Evolutionary conservation across 2,888 invertebrate genomes (phyloP).

Genomic region (Dromius quadrimaculatus): DNA sequence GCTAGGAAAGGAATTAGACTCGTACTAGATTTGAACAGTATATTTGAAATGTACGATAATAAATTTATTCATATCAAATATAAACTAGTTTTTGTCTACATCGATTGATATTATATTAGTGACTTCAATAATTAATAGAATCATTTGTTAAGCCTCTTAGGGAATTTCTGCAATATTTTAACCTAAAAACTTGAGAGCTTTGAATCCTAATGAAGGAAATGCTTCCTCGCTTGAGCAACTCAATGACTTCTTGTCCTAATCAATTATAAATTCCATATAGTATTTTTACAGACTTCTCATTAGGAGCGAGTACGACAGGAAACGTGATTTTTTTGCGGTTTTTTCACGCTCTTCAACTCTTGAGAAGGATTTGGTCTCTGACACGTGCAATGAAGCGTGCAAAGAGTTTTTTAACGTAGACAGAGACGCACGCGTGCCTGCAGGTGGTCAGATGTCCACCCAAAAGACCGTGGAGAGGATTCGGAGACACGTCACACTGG

Average conservation of each 20-base stretch:
- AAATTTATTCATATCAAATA: too few species aligned
- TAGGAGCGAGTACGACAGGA: background rate
- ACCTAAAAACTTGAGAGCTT: too few species aligned
- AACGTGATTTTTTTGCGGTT: background rate
- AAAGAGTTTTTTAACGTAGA: background rate
- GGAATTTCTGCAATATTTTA: too few species aligned
- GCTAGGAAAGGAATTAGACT: too few species aligned
- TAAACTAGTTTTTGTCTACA: too few species aligned
- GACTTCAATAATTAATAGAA: too few species aligned
- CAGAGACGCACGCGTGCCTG: background rate
- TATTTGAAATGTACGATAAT: too few species aligned
- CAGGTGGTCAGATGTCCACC: background rate
- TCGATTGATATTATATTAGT: too few species aligned
- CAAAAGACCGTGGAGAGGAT: background rate
- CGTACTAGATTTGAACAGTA: too few species aligned
- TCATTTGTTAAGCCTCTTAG: too few species aligned
- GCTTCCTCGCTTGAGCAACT: background rate
- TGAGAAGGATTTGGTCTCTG: background rate
- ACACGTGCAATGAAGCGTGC: background rate
- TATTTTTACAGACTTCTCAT: background rate
- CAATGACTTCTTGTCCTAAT: background rate
- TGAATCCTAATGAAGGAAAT: too few species aligned
- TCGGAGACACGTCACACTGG: background rate
- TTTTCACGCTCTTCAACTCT: background rate
- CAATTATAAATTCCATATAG: background rate